A percentile compares a stretch with the other conserved stretches of the same genome.
These are phyloP conservation scores for Nycticryphes semicollaris DNA, from an alignment of 2,113 vertebrate species.

Conservation along the genomic window DNA sequence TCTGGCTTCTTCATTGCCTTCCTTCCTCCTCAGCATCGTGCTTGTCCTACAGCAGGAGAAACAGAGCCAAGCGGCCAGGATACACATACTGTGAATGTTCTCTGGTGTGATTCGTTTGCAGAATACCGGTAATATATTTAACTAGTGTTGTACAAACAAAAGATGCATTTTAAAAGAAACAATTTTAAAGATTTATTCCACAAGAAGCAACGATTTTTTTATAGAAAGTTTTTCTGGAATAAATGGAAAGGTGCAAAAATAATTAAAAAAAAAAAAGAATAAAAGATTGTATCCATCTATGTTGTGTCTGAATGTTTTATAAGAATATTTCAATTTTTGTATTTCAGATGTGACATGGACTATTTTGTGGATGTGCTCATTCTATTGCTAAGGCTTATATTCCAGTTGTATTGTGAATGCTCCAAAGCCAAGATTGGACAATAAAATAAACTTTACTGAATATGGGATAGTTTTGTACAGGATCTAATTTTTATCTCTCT, in stretches of 20 bases:
- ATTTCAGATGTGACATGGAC: neutral
- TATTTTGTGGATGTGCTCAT: neutral
- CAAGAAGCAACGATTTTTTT: neutral
- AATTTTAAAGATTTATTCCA: conserved; percentile 30
- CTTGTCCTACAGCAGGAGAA: neutral
- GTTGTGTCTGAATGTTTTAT: neutral
- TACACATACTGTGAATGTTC: conserved; percentile 48
- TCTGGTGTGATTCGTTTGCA: conserved; percentile 16
- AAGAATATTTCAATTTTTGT: neutral
- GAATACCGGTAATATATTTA: conserved; percentile 67
- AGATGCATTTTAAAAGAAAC: neutral
- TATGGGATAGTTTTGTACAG: neutral
- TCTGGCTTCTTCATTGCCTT: neutral
- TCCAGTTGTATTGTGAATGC: neutral
- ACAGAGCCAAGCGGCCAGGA: neutral
- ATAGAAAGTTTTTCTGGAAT: conserved; percentile 5
- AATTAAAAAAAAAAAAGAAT: neutral
- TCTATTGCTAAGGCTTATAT: neutral
- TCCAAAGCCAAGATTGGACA: neutral
- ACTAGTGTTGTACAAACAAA: conserved; percentile 17
- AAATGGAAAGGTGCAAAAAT: neutral
- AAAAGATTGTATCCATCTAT: conserved; percentile 5
- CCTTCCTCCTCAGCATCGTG: neutral
- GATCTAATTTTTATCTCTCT: neutral
- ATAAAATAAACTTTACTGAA: neutral